Conservation (phyloP, 2,113 vertebrate species). For the Aepyceros melampus region DNA sequence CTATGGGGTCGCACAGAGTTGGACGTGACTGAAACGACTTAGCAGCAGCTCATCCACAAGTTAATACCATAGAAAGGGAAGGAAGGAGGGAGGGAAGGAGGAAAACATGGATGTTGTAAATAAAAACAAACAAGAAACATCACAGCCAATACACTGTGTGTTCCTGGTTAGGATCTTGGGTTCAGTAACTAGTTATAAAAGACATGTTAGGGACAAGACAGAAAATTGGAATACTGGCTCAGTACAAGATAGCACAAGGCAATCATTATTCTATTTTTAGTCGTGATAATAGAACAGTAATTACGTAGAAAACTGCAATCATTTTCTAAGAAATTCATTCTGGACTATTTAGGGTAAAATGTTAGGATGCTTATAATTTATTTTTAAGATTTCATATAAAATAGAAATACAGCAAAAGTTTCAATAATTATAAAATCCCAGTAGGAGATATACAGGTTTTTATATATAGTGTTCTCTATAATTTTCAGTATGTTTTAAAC, state of each 20-base stretch:
- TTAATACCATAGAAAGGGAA: not conserved
- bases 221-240: not conserved
- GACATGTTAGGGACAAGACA: not conserved
- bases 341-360: not conserved
- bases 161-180: not conserved
- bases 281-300: not conserved
- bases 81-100: not conserved
- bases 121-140: not conserved
- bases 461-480: not conserved
- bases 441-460: not conserved
- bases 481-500: not conserved
- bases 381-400: not conserved
- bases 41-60: not conserved
- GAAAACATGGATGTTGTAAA: not conserved
- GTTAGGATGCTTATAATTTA: not conserved
- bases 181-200: not conserved
- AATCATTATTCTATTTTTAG: not conserved
- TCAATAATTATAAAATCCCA: not conserved
- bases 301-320: not conserved
- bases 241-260: not conserved
- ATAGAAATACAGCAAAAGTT: not conserved
- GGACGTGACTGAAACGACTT: too few relatives aligned
- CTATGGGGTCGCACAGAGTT: too few relatives aligned
- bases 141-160: not conserved
- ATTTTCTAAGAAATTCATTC: not conserved